These are phyloP conservation scores for Pituophis catenifer DNA, from an alignment of 2,113 vertebrate species.

Conservation along the genomic window DNA sequence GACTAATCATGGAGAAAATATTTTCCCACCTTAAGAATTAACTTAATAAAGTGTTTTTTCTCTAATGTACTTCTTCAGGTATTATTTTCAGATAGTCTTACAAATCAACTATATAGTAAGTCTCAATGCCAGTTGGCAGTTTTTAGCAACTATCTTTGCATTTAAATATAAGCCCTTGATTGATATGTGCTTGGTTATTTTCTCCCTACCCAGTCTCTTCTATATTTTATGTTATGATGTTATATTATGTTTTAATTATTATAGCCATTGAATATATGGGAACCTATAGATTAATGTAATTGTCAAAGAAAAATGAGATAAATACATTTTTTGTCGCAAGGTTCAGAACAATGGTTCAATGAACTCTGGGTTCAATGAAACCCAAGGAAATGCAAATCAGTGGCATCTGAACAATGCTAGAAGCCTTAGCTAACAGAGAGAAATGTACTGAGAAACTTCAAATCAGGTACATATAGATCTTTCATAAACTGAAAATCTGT, in stretches of 20 bases:
- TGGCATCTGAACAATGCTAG: conserved; percentile 10
- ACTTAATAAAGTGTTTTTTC: background rate
- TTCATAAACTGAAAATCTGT: conserved; percentile 6
- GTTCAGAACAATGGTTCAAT: background rate
- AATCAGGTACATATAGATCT: conserved; percentile 8
- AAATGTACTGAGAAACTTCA: conserved; percentile 9
- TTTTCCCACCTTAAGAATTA: background rate
- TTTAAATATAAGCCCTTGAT: background rate
- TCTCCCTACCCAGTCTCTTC: background rate
- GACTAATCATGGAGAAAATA: background rate
- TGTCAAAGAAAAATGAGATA: background rate
- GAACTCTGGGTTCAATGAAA: conserved; percentile 7
- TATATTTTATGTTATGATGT: background rate
- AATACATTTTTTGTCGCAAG: background rate
- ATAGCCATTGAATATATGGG: background rate
- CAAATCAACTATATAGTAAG: background rate
- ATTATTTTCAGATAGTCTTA: background rate
- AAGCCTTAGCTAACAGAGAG: conserved; percentile 5
- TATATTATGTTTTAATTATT: background rate
- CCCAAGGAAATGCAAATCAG: conserved; percentile 12
- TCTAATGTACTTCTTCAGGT: background rate
- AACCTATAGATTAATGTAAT: background rate
- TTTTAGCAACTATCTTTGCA: background rate
- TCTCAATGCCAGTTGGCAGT: background rate
- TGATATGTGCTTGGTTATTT: background rate